Percentiles rank a stretch among this genome's conserved stretches.
These are phyloP conservation scores for Drosophila tani DNA, from an alignment of 1,140 invertebrate genomes.

Conservation along the genomic window DNA sequence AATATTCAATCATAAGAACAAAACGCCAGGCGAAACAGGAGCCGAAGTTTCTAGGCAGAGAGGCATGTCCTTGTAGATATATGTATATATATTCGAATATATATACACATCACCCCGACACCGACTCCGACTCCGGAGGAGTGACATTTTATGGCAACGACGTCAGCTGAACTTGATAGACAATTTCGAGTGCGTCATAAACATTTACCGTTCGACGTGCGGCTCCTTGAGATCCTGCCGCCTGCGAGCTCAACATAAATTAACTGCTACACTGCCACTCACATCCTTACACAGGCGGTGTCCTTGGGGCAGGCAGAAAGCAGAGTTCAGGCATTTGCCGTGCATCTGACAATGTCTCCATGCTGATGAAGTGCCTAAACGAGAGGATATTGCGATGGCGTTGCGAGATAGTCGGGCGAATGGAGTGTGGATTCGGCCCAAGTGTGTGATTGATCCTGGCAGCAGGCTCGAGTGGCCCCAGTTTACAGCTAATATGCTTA, in stretches of 20 bases:
- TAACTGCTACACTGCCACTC: conserved; percentile 48
- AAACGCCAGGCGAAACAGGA: conserved; percentile 35
- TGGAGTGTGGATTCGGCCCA: conserved; percentile 10
- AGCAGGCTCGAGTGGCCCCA: neutral
- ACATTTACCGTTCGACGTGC: conserved; percentile 80
- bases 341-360: conserved; percentile 31
- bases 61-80: conserved; percentile 6
- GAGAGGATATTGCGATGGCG: neutral
- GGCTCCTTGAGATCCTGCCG: conserved; percentile 29
- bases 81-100: neutral
- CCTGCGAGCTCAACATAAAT: conserved; percentile 52
- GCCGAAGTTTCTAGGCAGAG: conserved; percentile 49
- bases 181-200: conserved; percentile 81
- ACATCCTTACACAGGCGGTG: neutral
- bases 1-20: conserved; percentile 80
- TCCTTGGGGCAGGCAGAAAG: conserved; percentile 3
- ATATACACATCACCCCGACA: neutral
- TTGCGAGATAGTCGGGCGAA: neutral
- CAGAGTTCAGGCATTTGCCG: conserved; percentile 1
- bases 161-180: conserved; percentile 82
- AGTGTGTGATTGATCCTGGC: conserved; percentile 3
- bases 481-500: conserved; percentile 5
- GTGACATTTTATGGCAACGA: conserved; percentile 75
- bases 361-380: conserved; percentile 37
- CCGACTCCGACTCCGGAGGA: conserved; percentile 6